A percentile compares a stretch with the other conserved stretches of the same genome.
phyloP scores from a whole-genome alignment of 2,888 invertebrate species.

The Didymodactylos carnosus region DNA sequence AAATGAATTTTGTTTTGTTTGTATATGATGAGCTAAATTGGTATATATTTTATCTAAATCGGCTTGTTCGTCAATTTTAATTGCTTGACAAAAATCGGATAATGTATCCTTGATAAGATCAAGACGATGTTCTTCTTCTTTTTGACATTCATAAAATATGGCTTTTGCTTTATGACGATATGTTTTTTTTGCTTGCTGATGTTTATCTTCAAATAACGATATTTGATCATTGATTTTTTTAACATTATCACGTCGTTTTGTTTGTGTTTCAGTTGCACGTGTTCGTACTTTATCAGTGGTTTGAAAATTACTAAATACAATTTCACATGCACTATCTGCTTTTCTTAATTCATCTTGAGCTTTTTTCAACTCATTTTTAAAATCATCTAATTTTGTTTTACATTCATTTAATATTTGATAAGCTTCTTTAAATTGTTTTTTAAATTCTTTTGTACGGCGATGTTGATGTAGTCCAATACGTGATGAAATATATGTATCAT shows the following conservation, averaged over 20 bases:
- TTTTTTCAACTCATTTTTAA: neutral
- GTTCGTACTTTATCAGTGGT: neutral
- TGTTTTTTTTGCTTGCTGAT: neutral
- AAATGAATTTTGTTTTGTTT: neutral
- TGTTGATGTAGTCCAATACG: neutral
- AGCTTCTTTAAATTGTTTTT: neutral
- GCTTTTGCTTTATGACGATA: neutral
- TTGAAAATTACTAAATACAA: neutral
- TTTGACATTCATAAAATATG: neutral
- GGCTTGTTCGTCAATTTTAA: neutral
- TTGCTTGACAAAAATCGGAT: neutral
- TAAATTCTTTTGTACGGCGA: neutral
- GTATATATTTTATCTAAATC: neutral
- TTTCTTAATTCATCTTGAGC: neutral
- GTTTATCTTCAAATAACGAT: neutral
- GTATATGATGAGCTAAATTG: neutral
- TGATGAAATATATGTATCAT: neutral
- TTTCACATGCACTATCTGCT: neutral
- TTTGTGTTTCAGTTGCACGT: neutral
- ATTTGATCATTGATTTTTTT: neutral
- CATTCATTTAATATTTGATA: neutral
- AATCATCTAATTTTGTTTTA: neutral
- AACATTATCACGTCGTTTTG: neutral
- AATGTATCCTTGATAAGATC: neutral
- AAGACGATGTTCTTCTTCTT: neutral